A percentile compares a stretch with the other conserved stretches of the same genome.
Conservation (phyloP, 2,113 vertebrate genomes). For the Piprites chloris region DNA sequence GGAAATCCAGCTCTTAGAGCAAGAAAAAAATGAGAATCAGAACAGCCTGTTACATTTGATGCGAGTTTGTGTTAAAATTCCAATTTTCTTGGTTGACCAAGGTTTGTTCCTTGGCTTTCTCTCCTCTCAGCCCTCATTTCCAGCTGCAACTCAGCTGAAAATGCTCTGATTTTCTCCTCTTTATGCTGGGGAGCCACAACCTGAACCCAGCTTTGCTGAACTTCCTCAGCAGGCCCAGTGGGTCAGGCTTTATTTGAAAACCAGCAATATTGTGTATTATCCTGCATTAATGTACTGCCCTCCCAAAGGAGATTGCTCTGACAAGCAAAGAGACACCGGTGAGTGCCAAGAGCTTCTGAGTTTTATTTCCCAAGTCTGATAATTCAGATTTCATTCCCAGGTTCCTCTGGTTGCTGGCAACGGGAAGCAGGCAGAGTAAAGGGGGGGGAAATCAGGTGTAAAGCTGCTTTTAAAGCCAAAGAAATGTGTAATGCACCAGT, state of each 20-base stretch:
- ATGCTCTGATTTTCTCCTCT: background rate
- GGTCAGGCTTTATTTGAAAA: background rate
- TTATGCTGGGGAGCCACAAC: background rate
- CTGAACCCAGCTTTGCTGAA: background rate
- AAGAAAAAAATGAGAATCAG: background rate
- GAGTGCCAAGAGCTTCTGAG: background rate
- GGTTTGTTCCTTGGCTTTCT: background rate
- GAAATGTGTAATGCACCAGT: background rate
- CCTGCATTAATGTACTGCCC: background rate
- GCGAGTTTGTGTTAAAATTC: background rate
- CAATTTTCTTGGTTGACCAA: background rate
- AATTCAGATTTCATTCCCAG: background rate
- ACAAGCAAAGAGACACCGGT: background rate
- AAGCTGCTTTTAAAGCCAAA: background rate
- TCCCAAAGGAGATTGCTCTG: background rate
- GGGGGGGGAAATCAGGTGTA: background rate
- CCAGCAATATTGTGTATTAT: accelerated
- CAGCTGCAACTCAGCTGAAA: background rate
- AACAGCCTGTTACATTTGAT: background rate
- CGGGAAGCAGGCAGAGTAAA: background rate
- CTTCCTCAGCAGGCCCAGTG: background rate
- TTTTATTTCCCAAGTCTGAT: background rate
- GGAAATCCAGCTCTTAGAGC: background rate
- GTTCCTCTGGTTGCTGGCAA: background rate
- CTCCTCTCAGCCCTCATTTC: background rate